A percentile compares a stretch with the other conserved stretches of the same genome.
Evolutionary conservation across 2,888 invertebrate species (phyloP).

Genomic region (Lasioglossum morio): DNA sequence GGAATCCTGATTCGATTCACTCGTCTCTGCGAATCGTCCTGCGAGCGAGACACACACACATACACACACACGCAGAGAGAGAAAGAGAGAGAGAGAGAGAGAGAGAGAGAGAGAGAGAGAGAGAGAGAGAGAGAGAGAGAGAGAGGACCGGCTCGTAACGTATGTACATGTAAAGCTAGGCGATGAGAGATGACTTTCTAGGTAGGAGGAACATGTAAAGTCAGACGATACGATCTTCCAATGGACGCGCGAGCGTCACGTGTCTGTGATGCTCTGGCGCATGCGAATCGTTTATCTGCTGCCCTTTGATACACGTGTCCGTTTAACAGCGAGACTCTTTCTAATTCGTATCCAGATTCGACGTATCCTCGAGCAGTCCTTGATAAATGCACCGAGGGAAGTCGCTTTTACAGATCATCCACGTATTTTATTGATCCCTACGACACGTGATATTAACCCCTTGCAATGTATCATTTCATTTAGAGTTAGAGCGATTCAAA

Average conservation of each 20-base stretch:
- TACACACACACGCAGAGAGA: too few species aligned
- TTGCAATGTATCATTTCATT: too few species aligned
- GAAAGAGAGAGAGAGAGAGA: too few species aligned
- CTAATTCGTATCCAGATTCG: constrained; percentile 6
- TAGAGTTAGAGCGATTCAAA: too few species aligned
- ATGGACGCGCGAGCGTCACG: constrained; percentile 55
- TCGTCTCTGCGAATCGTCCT: not conserved
- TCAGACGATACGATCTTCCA: constrained; percentile 51
- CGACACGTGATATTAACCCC: too few species aligned
- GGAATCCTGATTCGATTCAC: not conserved
- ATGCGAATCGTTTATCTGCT: constrained; percentile 13
- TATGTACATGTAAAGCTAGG: not conserved
- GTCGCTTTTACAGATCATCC: not conserved
- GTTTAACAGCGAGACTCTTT: constrained; percentile 43
- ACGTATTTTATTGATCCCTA: not conserved
- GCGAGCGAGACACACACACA: too few species aligned
- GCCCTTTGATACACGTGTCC: constrained; percentile 27
- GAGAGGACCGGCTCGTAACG: not conserved
- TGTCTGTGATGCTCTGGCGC: constrained; percentile 36
- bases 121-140: not conserved
- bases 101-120: too few species aligned
- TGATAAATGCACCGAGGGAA: not conserved
- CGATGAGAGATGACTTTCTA: constrained; percentile 71
- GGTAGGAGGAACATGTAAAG: constrained; percentile 63
- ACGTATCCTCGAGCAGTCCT: not conserved